Conservation (phyloP, 2,797 vertebrate species). For the Mionectes olivaceus region DNA sequence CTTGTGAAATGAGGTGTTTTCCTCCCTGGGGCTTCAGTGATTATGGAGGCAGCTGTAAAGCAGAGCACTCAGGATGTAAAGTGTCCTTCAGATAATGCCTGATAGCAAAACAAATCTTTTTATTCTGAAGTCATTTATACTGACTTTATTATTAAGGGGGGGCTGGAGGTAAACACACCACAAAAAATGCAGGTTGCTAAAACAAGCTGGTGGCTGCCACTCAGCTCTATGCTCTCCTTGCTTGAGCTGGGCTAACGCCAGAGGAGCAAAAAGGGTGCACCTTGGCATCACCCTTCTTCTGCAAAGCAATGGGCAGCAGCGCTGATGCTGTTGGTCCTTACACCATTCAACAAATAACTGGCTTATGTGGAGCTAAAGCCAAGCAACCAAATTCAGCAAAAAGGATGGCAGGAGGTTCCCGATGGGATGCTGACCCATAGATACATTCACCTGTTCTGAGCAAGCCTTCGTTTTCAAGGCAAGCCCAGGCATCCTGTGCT, state of each 20-base stretch:
- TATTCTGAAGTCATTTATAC: conserved; percentile 22
- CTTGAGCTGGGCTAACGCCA: neutral
- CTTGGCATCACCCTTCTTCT: neutral
- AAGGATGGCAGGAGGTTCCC: neutral
- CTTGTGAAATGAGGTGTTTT: neutral
- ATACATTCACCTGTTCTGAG: neutral
- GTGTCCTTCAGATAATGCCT: conserved; percentile 64
- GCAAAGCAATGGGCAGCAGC: neutral
- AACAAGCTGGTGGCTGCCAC: neutral
- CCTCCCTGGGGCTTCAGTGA: conserved; percentile 31
- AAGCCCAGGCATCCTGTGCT: neutral
- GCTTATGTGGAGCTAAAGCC: neutral
- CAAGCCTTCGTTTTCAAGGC: neutral
- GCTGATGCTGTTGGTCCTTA: fast-evolving
- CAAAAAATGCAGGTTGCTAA: neutral
- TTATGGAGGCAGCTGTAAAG: conserved; percentile 49
- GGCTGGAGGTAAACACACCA: neutral
- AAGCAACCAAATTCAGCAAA: neutral
- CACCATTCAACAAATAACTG: neutral
- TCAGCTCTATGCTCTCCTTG: neutral
- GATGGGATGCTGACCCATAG: neutral
- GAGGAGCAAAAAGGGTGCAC: neutral
- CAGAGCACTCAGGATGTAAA: conserved; percentile 48
- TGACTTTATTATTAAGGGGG: neutral
- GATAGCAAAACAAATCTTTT: conserved; percentile 51